phyloP scores from a whole-genome alignment of 1,140 invertebrate genomes.

The Saxidomus purpurata region DNA sequence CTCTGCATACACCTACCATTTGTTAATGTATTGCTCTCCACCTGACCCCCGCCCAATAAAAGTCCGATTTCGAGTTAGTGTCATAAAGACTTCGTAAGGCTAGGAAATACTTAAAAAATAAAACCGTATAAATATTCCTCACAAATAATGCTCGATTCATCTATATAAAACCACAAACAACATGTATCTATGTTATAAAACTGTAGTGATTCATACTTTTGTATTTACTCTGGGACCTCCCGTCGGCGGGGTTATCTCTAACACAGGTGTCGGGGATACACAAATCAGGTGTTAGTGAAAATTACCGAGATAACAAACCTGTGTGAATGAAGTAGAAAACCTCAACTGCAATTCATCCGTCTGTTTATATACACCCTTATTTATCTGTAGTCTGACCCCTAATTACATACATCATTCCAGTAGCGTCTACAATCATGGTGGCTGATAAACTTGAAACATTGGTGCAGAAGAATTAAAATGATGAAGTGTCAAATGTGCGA shows the following conservation, averaged over 20 bases:
- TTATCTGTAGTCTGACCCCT: constrained; percentile 11
- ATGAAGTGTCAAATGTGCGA: too few species aligned
- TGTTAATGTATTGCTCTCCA: too few species aligned
- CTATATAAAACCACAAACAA: too few species aligned
- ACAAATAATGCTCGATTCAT: too few species aligned
- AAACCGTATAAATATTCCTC: too few species aligned
- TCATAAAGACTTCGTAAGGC: too few species aligned
- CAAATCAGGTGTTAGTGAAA: constrained; percentile 22
- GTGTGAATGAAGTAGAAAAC: background rate
- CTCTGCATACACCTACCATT: too few species aligned
- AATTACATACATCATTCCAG: background rate
- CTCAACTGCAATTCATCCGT: constrained; percentile 20
- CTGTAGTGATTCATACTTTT: constrained; percentile 15
- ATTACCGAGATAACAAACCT: constrained; percentile 12
- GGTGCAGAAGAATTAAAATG: too few species aligned
- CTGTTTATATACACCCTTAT: background rate
- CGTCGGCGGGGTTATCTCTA: background rate
- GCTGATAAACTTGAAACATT: background rate
- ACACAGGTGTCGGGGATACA: constrained; percentile 26
- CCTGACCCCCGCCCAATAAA: too few species aligned
- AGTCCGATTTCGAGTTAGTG: too few species aligned
- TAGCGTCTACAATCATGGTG: background rate
- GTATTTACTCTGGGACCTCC: background rate
- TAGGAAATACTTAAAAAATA: too few species aligned
- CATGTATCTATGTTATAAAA: too few species aligned